Evolutionary conservation across 2,113 vertebrate genomes (phyloP), one percentile per base, ranked within the genome.

Genomic region (Spheniscus mendiculus): DNA sequence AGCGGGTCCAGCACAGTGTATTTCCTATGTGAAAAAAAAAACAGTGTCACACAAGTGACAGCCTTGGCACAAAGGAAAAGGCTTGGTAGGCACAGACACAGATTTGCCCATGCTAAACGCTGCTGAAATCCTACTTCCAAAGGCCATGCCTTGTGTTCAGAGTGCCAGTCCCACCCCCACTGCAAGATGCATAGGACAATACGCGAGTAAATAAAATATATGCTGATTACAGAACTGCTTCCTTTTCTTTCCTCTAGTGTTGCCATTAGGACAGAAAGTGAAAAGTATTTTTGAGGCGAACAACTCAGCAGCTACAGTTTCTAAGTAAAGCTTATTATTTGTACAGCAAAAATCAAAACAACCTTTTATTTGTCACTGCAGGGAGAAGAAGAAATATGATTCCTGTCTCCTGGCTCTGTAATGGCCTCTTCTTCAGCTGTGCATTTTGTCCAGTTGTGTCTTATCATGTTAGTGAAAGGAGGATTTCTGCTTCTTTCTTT

Each of bases 341-440:
- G 95, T 95, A 90, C 87, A 73, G 96, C 74, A 96, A 97, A 97
- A 98, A 98, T 96, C 97, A 98, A 98, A 97, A 95, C 94, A 96
- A 91, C 93, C 96, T 98, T 98, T 97, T 97, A 95, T 97, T 97
- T 98, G 97, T 97, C 94, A 98, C 95, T 93, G 88, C 34, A 83
- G 90, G 94, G 74, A 95, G 96, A 98, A 97, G 96, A 98, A 98
- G 97, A 98, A 98, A 97, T 98, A 98, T 52, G 92, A 97, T 87
- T 97, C 86, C 93, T 96, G 90, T 97, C 93, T 93, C 80, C 93
- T 89, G 56, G 21, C 80, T 97, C 96, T 87, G 55, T 96, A 94
- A 94, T 80, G 95, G 94, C 92, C 89, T 91, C 90, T 94, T 50
- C 89, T 95, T 96, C 89, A 87, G 92, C 82, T 44, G 77, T 45